phyloP scores from a whole-genome alignment of 2,888 invertebrate genomes.

The Germaria angustata region DNA sequence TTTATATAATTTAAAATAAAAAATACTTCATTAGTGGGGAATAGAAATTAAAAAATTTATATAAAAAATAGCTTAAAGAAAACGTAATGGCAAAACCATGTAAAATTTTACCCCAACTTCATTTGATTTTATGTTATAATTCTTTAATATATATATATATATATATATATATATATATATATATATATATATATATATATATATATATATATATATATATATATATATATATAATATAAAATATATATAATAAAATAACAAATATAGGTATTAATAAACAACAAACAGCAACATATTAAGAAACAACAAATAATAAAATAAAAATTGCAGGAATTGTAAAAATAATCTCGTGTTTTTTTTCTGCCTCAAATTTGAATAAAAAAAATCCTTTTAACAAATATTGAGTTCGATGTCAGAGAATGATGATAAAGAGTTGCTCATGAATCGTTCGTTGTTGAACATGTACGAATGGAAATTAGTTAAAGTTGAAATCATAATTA shows the following conservation, averaged over 20 bases:
- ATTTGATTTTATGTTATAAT: slow-evolving; percentile 7
- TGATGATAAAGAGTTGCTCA: no score
- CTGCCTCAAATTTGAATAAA: neutral
- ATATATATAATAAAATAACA: slow-evolving; percentile 32
- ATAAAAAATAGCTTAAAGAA: slow-evolving; percentile 15
- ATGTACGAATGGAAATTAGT: no score
- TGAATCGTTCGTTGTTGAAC: no score
- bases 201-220: slow-evolving; percentile 7
- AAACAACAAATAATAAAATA: slow-evolving; percentile 51
- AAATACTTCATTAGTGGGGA: slow-evolving; percentile 3
- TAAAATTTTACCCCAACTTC: neutral
- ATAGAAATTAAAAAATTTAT: neutral
- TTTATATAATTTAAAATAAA: slow-evolving; percentile 9
- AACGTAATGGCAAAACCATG: neutral
- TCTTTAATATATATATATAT: slow-evolving; percentile 20
- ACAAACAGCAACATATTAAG: slow-evolving; percentile 51
- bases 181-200: neutral
- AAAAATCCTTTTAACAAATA: no score
- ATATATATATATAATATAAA: no score
- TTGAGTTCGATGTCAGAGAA: no score
- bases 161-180: neutral
- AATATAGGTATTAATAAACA: slow-evolving; percentile 45
- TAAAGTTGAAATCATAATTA: no score
- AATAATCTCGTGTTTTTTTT: slow-evolving; percentile 46
- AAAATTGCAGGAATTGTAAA: slow-evolving; percentile 68